Conservation (phyloP, 2,888 invertebrate species). For the Eurois occulta region DNA sequence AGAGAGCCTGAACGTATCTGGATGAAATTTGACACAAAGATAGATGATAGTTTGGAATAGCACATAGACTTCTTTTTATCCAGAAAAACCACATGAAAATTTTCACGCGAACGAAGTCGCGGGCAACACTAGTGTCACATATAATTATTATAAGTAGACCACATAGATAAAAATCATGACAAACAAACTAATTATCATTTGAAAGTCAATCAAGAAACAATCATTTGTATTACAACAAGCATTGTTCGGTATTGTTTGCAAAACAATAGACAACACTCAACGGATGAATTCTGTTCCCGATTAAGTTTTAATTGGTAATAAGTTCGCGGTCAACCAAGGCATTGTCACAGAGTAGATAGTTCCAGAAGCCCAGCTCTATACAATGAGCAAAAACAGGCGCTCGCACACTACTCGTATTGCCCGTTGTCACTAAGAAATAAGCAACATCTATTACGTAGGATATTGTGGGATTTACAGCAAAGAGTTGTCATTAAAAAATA, state of each 20-base stretch:
- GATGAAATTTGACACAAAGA: not conserved
- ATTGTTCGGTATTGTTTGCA: slow-evolving; percentile 50
- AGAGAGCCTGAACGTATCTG: not conserved
- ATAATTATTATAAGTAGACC: not conserved
- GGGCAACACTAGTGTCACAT: not conserved
- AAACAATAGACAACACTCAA: slow-evolving; percentile 58
- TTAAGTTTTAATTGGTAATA: slow-evolving; percentile 63
- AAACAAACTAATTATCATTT: slow-evolving; percentile 47
- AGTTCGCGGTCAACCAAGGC: slow-evolving; percentile 55
- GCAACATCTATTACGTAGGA: not conserved
- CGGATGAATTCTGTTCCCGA: slow-evolving; percentile 52
- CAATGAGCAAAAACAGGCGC: not conserved
- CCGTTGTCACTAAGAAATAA: not conserved
- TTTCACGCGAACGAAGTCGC: not conserved
- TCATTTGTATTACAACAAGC: slow-evolving; percentile 39
- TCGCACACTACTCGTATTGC: not conserved
- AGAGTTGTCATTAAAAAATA: not conserved
- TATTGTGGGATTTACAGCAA: not conserved
- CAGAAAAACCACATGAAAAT: not conserved
- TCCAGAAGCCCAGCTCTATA: not conserved
- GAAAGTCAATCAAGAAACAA: slow-evolving; percentile 61
- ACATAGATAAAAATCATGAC: slow-evolving; percentile 29
- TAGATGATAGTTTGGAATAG: not conserved
- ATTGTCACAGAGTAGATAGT: slow-evolving; percentile 6
- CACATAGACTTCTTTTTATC: too few relatives aligned